Evolutionary conservation across 2,797 vertebrate species (phyloP).

Genomic region (Denticeps clupeoides): DNA sequence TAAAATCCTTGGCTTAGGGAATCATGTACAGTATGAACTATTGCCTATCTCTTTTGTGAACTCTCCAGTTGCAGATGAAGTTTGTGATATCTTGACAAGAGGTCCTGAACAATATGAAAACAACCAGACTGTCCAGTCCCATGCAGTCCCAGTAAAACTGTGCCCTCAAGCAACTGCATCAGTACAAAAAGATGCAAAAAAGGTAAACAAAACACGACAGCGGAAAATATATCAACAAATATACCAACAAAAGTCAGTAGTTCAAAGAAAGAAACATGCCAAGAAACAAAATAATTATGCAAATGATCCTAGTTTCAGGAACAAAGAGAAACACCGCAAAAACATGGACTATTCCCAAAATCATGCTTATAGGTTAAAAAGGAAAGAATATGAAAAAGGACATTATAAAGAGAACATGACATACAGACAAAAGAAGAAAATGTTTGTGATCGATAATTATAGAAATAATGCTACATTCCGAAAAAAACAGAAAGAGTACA

Average conservation of each 20-base stretch:
- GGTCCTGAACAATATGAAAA: not conserved
- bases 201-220: not conserved
- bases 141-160: not conserved
- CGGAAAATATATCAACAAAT: not conserved
- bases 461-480: not conserved
- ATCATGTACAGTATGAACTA: not conserved
- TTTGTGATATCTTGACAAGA: no score
- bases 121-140: not conserved
- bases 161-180: not conserved
- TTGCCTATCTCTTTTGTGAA: slow-evolving; percentile 1
- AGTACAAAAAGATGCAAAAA: no score
- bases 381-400: not conserved
- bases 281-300: not conserved
- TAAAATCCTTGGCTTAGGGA: not conserved
- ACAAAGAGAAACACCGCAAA: not conserved
- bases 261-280: not conserved
- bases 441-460: not conserved
- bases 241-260: not conserved
- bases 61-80: not conserved
- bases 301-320: not conserved
- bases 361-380: not conserved
- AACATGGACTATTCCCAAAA: not conserved
- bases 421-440: not conserved
- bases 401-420: not conserved
- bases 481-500: not conserved